phyloP scores from a whole-genome alignment of 2,113 vertebrate species.

The Heterotilapia buettikoferi region DNA sequence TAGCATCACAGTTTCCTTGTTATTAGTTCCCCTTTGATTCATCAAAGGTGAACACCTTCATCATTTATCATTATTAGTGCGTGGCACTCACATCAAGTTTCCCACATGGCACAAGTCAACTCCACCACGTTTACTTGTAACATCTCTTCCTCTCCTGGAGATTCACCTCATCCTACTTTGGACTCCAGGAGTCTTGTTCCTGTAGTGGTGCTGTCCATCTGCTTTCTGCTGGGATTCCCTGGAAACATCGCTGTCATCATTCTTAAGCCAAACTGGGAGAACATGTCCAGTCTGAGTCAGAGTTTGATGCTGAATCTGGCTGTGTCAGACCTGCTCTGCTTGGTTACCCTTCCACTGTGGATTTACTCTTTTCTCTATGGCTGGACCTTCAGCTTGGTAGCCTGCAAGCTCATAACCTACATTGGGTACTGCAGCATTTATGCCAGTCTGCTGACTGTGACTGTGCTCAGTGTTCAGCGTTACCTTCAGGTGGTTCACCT shows the following conservation, averaged over 20 bases:
- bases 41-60: background rate
- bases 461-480: background rate
- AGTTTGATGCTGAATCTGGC: constrained; percentile 19
- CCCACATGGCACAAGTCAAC: background rate
- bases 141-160: background rate
- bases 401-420: background rate
- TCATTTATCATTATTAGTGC: background rate
- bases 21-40: background rate
- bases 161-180: background rate
- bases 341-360: constrained; percentile 14
- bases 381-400: background rate
- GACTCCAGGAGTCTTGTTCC: background rate
- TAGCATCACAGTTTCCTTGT: background rate
- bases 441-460: background rate
- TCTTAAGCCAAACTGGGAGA: background rate
- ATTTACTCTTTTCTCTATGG: background rate
- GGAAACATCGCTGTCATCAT: constrained; percentile 7
- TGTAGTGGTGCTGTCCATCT: background rate
- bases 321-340: constrained; percentile 1
- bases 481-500: background rate
- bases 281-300: constrained; percentile 1
- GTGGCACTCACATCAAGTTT: background rate
- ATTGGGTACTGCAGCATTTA: background rate
- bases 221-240: constrained; percentile 22
- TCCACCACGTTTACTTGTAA: background rate